A percentile compares a stretch with the other conserved stretches of the same genome.
phyloP scores from a whole-genome alignment of 2,797 vertebrate species.

The Myiotriccus ornatus region DNA sequence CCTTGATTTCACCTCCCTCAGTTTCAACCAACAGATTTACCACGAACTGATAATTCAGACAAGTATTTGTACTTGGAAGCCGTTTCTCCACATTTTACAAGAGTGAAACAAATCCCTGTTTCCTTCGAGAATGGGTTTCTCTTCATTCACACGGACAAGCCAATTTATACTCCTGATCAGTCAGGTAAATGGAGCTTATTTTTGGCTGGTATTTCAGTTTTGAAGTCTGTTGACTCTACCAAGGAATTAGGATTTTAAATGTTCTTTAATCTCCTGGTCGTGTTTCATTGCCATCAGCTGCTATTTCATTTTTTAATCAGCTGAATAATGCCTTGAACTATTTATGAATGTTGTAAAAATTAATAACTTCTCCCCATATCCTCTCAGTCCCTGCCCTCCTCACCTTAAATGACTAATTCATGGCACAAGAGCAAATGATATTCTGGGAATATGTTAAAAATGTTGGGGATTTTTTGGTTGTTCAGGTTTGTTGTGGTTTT shows the following conservation, averaged over 20 bases:
- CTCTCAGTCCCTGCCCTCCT: neutral
- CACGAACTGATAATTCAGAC: constrained; percentile 17
- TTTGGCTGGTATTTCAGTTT: neutral
- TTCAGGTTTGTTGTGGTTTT: neutral
- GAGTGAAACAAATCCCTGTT: constrained; percentile 75
- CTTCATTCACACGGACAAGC: constrained; percentile 92
- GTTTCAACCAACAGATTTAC: constrained; percentile 75
- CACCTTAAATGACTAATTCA: neutral
- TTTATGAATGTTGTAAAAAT: neutral
- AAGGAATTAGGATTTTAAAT: neutral
- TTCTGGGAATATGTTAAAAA: neutral
- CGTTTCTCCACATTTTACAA: constrained; percentile 78
- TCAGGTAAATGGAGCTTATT: constrained; percentile 69
- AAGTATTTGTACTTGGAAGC: constrained; percentile 81
- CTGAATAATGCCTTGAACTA: neutral
- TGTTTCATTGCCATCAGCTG: neutral
- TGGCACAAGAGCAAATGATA: neutral
- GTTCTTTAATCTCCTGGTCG: neutral
- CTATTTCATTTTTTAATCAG: neutral
- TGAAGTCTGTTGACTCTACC: neutral
- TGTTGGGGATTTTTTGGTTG: neutral
- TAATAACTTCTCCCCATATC: neutral
- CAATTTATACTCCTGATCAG: constrained; percentile 87
- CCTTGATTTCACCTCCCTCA: neutral
- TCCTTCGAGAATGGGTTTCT: constrained; percentile 87